Evolutionary conservation across 2,888 invertebrate species (phyloP), one percentile per base, ranked within the genome.

Genomic region (Acleris literana): DNA sequence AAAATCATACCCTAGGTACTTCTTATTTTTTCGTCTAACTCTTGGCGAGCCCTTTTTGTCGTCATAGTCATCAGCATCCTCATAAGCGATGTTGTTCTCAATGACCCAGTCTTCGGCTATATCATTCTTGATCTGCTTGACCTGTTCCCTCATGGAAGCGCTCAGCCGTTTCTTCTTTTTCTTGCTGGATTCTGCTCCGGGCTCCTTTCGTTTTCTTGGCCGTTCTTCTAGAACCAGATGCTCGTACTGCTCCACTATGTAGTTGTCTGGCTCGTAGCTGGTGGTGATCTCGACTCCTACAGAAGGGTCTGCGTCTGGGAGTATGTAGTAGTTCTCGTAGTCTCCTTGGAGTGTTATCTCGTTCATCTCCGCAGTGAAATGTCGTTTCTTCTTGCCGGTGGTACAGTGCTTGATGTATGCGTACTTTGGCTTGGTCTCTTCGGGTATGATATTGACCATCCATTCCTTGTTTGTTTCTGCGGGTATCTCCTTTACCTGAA

Each of bases 1-100:
- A 68, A 91, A 91, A 68, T 92, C 91, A 63, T 90, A 91, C 0
- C 90, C 91, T 18, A 91, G 57, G 68, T 92, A 92, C 75, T 90
- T 92, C 71, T 92, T 92, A 89, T 92, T 92, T 90, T 90, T 91
- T 76, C 92, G 84, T 69, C 92, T 78, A 1, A 90, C 92, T 3
- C 92, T 69, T 0, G 86, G 75, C 0, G 86, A 85, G 0, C 85
- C 87, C 33, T 88, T 89, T 22, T 85, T 87, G 1, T 90, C 90
- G 5, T 90, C 88, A 3, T 83, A 88, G 0, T 89, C 90, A 0
- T 88, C 88, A 0, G 63, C 75, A 13, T 83, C 85, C 2, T 87
- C 90, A 69, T 86, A 90, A 0, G 82, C 83, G 5, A 85, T 74
- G 25, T 81, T 85, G 44, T 85, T 87, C 20, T 90, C 87, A 0